Conservation (phyloP, 2,113 vertebrate species). For the Penelope pileata region DNA sequence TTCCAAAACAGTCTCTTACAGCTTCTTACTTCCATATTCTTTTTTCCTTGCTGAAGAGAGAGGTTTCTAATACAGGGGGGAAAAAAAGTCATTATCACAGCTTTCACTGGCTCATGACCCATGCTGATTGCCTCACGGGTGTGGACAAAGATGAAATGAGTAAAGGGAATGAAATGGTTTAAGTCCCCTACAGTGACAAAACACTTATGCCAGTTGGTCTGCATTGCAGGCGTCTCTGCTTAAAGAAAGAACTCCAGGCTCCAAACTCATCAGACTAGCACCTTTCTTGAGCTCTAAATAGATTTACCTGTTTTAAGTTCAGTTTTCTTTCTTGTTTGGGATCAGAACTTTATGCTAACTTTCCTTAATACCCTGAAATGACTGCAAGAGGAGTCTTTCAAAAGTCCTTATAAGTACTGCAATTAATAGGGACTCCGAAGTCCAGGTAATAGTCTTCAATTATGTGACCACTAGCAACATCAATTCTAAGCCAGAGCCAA, state of each 20-base stretch:
- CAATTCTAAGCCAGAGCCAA: neutral
- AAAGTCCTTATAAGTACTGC: neutral
- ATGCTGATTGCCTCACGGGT: neutral
- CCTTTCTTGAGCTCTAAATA: neutral
- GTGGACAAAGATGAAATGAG: neutral
- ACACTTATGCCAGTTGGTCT: neutral
- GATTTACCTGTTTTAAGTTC: neutral
- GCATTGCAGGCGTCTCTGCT: neutral
- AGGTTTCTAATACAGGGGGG: neutral
- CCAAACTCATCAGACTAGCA: neutral
- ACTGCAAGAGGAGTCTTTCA: neutral
- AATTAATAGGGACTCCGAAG: neutral
- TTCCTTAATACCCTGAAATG: neutral
- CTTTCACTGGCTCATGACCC: neutral
- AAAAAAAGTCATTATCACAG: neutral
- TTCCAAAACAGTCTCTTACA: no score
- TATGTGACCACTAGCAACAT: neutral
- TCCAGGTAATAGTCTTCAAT: neutral
- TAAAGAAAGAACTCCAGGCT: neutral
- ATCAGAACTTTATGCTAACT: neutral
- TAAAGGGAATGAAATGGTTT: neutral
- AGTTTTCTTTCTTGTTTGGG: neutral
- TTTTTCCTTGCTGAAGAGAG: neutral
- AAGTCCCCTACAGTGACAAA: neutral
- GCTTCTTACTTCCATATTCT: neutral